Conservation (phyloP, 2,113 vertebrate genomes). For the Setophaga kirtlandii region DNA sequence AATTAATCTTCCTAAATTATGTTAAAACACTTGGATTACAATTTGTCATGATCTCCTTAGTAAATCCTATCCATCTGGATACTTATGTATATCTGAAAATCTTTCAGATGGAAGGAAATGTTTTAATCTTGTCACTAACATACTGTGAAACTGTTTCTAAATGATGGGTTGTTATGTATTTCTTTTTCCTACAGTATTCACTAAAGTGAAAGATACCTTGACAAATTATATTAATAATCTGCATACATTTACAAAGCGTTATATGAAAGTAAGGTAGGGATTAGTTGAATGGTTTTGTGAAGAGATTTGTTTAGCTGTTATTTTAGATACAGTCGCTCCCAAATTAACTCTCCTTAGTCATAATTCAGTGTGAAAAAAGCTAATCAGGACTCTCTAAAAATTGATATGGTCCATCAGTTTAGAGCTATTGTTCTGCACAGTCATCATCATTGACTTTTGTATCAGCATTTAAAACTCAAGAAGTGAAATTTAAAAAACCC, state of each 20-base stretch:
- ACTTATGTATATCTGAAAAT: not conserved
- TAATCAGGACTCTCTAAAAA: not conserved
- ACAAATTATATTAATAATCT: not conserved
- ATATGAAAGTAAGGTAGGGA: not conserved
- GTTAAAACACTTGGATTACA: not conserved
- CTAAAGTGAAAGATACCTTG: not conserved
- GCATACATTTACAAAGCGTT: not conserved
- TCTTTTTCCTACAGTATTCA: not conserved
- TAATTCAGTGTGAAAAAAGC: not conserved
- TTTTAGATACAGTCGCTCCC: not conserved
- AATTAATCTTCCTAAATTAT: constrained; percentile 7
- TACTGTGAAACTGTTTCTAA: constrained; percentile 7
- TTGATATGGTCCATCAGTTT: not conserved
- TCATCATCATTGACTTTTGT: not conserved
- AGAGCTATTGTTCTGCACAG: not conserved
- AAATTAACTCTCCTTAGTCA: not conserved
- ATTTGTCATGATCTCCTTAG: not conserved
- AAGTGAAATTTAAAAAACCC: not conserved
- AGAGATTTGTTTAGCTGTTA: not conserved
- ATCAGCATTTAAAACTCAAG: not conserved
- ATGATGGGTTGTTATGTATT: not conserved
- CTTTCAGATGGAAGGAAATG: not conserved
- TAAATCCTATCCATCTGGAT: not conserved
- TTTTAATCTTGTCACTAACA: constrained; percentile 10
- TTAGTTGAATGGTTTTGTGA: not conserved